phyloP scores from a whole-genome alignment of 2,888 invertebrate genomes.

The Masnerella sp. region DNA sequence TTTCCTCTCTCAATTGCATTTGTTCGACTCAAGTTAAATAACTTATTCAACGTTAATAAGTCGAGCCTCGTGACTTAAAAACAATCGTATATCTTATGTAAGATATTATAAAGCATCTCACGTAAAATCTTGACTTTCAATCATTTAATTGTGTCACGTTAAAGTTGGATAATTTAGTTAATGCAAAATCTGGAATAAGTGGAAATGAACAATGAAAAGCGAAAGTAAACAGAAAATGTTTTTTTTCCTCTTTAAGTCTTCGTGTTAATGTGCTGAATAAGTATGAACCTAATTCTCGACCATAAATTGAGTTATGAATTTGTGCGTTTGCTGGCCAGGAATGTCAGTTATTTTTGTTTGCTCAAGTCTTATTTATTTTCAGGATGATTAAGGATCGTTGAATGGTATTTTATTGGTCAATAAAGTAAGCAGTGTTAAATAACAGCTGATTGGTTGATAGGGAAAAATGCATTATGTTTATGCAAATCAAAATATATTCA shows the following conservation, averaged over 20 bases:
- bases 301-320: constrained; percentile 3
- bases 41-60: not conserved
- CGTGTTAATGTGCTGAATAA: constrained; percentile 24
- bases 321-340: not conserved
- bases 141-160: no score
- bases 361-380: not conserved
- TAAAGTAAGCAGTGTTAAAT: not conserved
- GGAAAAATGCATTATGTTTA: not conserved
- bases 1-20: no score
- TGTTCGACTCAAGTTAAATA: not conserved
- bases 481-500: not conserved
- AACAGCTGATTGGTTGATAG: no score
- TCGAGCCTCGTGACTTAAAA: not conserved
- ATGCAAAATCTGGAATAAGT: not conserved
- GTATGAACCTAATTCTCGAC: constrained; percentile 8
- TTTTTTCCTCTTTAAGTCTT: not conserved
- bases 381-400: no score
- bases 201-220: not conserved
- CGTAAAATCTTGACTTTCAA: not conserved
- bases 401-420: no score
- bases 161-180: not conserved
- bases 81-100: not conserved
- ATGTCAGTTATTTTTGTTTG: not conserved
- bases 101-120: not conserved
- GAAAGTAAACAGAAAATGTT: not conserved